Base-by-base conservation (phyloP, 2,888 invertebrate genomes). In the Drosophila bunnanda region DNA sequence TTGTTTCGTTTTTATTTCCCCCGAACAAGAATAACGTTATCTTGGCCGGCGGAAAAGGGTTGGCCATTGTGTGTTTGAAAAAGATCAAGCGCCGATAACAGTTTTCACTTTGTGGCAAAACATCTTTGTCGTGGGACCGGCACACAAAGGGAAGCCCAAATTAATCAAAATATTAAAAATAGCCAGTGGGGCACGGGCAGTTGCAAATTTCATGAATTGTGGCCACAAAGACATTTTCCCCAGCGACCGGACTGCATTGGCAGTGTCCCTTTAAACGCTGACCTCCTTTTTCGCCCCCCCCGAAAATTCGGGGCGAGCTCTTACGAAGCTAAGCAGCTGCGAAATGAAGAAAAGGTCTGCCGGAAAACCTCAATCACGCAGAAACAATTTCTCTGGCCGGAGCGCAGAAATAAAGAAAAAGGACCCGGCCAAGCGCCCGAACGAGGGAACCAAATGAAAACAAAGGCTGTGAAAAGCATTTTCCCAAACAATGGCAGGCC, bases 311-410 rank as follows among this genome's bases (percentile, higher is more conserved):
- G 10, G 25, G 12, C 20, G 28, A 25, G 28, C 55, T 25, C 52
- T 48, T 22, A 48, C 48, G 53, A 34, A 62, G 70, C 70, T 70
- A 70, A 70, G 62, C 71, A 71, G 70, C 70, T 61, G 62, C 71
- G 34, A 65, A 52, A 50, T 34, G 43, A 64, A 69, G 66, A 70
- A 77, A 77, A 67, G 74, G 69, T 69, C 60, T 66, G 48, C 74
- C 68, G 69, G 78, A 82, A 82, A 82, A 83, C 88, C 88, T 87
- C 88, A 87, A 87, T 85, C 85, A 88, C 75, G 79, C 82, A 77
- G 74, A 82, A 88, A 77, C 83, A 81, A 83, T 88, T 82, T 78
- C 75, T 60, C 54, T 72, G 73, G 44, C 56, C 41, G 34, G 38
- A n/a, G 61, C 59, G 55, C 48, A 62, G 50, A 59, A 64, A 43